These are phyloP conservation scores for Gadopsis bispinosus DNA, from an alignment of 2,797 vertebrate genomes.

Conservation along the genomic window DNA sequence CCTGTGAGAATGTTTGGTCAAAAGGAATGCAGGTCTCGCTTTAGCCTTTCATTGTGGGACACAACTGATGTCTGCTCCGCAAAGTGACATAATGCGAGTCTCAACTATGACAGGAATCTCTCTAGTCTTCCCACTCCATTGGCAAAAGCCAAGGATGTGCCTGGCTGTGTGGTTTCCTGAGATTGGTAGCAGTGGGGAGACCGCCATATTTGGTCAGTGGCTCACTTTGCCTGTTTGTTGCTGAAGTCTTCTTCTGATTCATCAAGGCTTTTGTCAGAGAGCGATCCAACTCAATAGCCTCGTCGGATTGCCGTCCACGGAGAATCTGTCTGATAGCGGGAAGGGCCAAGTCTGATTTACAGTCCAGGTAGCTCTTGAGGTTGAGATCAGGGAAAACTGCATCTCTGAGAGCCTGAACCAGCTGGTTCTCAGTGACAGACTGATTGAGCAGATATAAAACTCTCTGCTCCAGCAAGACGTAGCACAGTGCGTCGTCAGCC, in stretches of 20 bases:
- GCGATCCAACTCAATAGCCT: constrained; percentile 78
- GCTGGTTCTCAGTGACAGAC: constrained; percentile 62
- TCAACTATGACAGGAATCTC: constrained; percentile 39
- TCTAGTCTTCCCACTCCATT: constrained; percentile 87
- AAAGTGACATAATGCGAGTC: constrained; percentile 51
- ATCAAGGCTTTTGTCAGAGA: constrained; percentile 75
- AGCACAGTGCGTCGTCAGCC: constrained; percentile 76
- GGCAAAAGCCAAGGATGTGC: constrained; percentile 79
- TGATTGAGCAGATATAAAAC: constrained; percentile 67
- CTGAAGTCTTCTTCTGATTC: constrained; percentile 54
- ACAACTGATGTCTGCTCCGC: constrained; percentile 25
- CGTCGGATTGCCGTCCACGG: constrained; percentile 73
- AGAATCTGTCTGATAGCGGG: constrained; percentile 81
- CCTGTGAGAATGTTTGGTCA: constrained; percentile 24
- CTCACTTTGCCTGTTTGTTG: constrained; percentile 40
- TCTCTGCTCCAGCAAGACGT: constrained; percentile 74
- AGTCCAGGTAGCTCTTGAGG: constrained; percentile 84
- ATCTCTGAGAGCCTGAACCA: constrained; percentile 77
- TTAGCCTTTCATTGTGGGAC: constrained; percentile 32
- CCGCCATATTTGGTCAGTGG: constrained; percentile 50
- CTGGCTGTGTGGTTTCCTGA: constrained; percentile 59
- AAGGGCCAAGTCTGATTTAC: constrained; percentile 83
- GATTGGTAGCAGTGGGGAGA: constrained; percentile 40
- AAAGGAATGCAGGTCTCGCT: constrained; percentile 36
- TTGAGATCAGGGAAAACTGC: constrained; percentile 83